Evolutionary conservation across 2,888 invertebrate species (phyloP), one percentile per base, ranked within the genome.

Genomic region (Pollenia griseotomentosa): DNA sequence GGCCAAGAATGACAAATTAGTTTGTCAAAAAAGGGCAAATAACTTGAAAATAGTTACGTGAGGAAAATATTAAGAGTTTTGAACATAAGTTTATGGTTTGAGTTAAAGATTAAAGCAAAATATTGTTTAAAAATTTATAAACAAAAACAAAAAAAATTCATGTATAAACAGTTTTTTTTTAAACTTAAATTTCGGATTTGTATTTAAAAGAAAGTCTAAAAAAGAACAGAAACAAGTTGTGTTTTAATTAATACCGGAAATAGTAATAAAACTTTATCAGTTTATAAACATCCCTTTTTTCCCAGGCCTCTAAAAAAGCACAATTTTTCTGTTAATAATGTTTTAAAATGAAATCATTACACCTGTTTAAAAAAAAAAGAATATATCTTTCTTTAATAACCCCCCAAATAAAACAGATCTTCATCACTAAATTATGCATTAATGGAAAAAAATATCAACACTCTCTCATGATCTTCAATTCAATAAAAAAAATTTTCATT

Each of bases 1-100:
- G 81, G 87, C 61, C 84, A 82, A 78, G 87, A 87, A 87, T 87
- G 75, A 82, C 78, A 87, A 84, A 87, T 87, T 87, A 82, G 81
- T 77, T 81, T 80, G 55, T 83, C 75, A 55, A 65, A 78, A 78
- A 77, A 81, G 83, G 83, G 77, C 77, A 84, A 84, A 85, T 80
- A 80, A 75, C 73, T 81, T 66, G 55, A 83, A 77, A 44, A 74
- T 68, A 74, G 73, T 74, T 51, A 78, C 87, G 87, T 87, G 87
- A 81, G 57, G 57, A 71, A 74, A 84, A 81, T 81, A 40, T 68
- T 40, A 55, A 83, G 61, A 75, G 19, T 7, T 71, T 57, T 53
- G 11, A n/a, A 53, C 44, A 42, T 23, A n/a, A 65, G 16, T 65
- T n/a, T 16, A 19, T 40, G 53, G 2, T 19, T 5, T 6, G 0